These are phyloP conservation scores for Campylorhamphus procurvoides DNA, from an alignment of 2,113 vertebrate species.

Conservation along the genomic window DNA sequence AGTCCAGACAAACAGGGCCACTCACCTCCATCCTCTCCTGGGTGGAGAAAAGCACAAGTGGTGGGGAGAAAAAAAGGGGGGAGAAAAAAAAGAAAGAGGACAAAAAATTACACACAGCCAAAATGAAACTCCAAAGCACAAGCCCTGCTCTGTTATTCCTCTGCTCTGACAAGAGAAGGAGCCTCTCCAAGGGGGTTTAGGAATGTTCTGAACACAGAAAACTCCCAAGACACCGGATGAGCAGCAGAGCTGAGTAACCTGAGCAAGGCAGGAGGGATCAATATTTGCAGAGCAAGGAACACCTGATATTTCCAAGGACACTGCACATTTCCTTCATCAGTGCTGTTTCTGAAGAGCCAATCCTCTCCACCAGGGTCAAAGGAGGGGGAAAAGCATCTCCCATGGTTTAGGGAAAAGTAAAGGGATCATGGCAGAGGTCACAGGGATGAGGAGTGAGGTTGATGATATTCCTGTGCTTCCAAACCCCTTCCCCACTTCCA, in stretches of 20 bases:
- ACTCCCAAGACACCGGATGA: not conserved
- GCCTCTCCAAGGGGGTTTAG: not conserved
- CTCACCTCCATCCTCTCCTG: slow-evolving; percentile 49
- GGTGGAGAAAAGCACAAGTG: not conserved
- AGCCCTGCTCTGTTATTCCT: not conserved
- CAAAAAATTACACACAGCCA: not conserved
- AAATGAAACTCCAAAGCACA: not conserved
- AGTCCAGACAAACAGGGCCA: not conserved
- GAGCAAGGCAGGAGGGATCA: not conserved
- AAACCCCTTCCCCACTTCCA: not conserved
- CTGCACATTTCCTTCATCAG: not conserved
- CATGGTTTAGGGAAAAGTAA: not conserved
- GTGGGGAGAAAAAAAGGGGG: not conserved
- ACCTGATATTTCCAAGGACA: not conserved
- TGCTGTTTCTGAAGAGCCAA: not conserved
- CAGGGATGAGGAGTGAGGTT: fast-evolving
- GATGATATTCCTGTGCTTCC: not conserved
- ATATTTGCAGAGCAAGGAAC: not conserved
- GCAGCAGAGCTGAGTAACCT: not conserved
- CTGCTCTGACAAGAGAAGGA: not conserved
- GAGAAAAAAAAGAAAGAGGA: not conserved
- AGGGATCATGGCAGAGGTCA: not conserved
- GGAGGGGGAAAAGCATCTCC: not conserved
- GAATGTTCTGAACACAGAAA: not conserved
- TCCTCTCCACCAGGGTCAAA: not conserved